phyloP scores from a whole-genome alignment of 2,113 vertebrate species.

The Cebus imitator region DNA sequence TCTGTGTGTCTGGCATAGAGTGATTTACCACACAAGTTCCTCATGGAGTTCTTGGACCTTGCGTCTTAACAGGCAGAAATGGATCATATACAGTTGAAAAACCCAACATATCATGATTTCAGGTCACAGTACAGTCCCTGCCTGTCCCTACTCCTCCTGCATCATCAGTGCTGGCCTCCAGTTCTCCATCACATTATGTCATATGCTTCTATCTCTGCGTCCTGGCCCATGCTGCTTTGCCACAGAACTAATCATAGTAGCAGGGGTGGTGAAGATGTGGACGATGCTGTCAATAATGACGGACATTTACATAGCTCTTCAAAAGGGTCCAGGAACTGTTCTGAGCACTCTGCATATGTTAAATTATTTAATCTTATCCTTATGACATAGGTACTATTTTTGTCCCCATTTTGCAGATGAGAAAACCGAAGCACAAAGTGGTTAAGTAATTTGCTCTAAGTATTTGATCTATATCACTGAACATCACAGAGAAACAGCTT shows the following conservation, averaged over 20 bases:
- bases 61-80: background rate
- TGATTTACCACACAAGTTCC: background rate
- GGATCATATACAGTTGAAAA: background rate
- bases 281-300: background rate
- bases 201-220: background rate
- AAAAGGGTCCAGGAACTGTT: background rate
- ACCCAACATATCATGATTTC: background rate
- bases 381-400: background rate
- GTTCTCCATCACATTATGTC: background rate
- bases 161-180: background rate
- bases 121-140: background rate
- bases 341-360: background rate
- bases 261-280: background rate
- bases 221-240: background rate
- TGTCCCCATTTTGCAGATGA: background rate
- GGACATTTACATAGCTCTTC: background rate
- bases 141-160: background rate
- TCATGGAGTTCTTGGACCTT: background rate
- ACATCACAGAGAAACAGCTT: background rate
- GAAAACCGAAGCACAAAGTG: background rate
- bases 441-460: background rate
- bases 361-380: background rate
- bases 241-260: background rate
- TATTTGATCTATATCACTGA: background rate
- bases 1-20: too few relatives aligned